Percentiles rank a stretch among this genome's conserved stretches.
These are phyloP conservation scores for Melanotaenia parkinsoni DNA, from an alignment of 2,797 vertebrate genomes.

Conservation along the genomic window DNA sequence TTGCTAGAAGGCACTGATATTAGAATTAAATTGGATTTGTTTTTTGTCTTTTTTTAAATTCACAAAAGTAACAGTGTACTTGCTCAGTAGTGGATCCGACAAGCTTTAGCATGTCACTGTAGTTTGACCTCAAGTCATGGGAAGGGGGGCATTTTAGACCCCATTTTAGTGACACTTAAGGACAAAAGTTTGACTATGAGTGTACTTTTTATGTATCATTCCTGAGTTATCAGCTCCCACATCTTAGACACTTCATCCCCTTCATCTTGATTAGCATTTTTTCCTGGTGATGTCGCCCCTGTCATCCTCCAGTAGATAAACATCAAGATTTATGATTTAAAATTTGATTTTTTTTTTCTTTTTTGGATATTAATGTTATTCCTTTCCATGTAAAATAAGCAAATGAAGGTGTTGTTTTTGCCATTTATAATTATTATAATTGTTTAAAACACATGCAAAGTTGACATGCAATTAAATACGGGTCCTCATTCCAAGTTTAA, in stretches of 20 bases:
- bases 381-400: conserved; percentile 6
- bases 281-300: conserved; percentile 45
- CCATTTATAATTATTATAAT: conserved; percentile 14
- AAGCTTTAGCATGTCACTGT: conserved; percentile 80
- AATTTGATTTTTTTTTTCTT: neutral
- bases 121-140: conserved; percentile 82
- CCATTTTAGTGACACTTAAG: conserved; percentile 62
- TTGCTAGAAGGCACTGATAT: conserved; percentile 26
- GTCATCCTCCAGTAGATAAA: conserved; percentile 43
- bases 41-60: conserved; percentile 47
- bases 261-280: conserved; percentile 56
- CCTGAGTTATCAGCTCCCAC: conserved; percentile 32
- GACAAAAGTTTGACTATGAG: conserved; percentile 46
- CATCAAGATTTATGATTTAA: neutral
- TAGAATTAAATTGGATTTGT: conserved; percentile 40
- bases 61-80: conserved; percentile 59
- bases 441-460: conserved; percentile 40
- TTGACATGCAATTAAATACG: conserved; percentile 31
- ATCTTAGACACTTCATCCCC: conserved; percentile 9
- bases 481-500: conserved; percentile 26
- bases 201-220: conserved; percentile 6
- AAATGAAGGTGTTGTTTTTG: neutral
- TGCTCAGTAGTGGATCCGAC: conserved; percentile 70
- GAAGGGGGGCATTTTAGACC: conserved; percentile 67
- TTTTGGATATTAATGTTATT: neutral